Evolutionary conservation across 2,888 invertebrate genomes (phyloP), one percentile per base, ranked within the genome.

Genomic region (Argyresthia albistria): DNA sequence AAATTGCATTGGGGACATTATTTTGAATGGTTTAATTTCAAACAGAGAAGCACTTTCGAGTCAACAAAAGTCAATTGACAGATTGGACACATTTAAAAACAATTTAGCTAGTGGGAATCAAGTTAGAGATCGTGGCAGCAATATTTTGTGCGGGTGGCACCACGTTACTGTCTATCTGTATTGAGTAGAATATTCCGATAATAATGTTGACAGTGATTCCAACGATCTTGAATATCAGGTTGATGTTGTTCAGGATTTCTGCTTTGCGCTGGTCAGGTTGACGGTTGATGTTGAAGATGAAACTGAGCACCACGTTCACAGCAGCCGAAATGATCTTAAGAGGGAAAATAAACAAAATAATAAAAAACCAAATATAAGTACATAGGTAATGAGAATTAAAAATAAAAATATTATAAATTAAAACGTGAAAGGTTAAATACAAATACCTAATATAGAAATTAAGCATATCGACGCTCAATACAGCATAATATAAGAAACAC

Each of bases 211-310:
- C 71, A 10, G 88, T 82, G 56, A 91, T 90, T 56, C 91, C 87
- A 8, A 91, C 54, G 36, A 90, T 73, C 77, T 91, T 92, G 57
- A 91, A 75, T 25, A 83, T 72, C 50, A 92, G 73, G 58, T 89
- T 88, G 11, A 88, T 69, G 63, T 92, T 91, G 69, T 92, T 92
- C 56, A 90, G 76, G 51, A 86, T 69, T 59, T 91, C 89, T 0
- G 92, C 91, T 57, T 76, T 84, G n/a, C 81, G 77, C 50, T 89
- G 90, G 55, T 92, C 88, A 11, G 83, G 77, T 55, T 86, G 79
- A 56, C 89, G 89, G 73, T 92, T 92, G 60, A 92, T 90, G 73
- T 92, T 88, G 64, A 89, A 80, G 57, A 87, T 80, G 50, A 88
- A 80, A 60, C 91, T 90, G 57, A 92, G 83, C 47, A 91, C 67